Evolutionary conservation across 1,140 invertebrate genomes (phyloP).

Genomic region (Proctacanthus coquilletti): DNA sequence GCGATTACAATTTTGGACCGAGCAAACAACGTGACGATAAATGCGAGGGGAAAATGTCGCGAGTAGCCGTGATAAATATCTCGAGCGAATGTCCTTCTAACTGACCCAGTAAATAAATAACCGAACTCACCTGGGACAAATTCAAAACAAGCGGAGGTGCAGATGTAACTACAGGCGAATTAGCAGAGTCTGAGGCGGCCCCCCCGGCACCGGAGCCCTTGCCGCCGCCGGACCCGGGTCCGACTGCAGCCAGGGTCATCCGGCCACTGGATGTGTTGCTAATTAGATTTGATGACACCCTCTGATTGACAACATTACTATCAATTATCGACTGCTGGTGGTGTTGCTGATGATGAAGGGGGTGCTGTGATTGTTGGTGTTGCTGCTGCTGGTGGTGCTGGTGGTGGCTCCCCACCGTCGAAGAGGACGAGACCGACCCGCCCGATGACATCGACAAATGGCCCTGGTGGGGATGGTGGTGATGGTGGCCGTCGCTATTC

Average conservation of each 20-base stretch:
- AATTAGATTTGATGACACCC: slow-evolving; percentile 6
- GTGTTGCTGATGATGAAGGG: slow-evolving; percentile 4
- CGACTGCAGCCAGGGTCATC: slow-evolving; percentile 15
- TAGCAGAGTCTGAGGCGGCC: slow-evolving; percentile 6
- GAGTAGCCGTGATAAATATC: no score
- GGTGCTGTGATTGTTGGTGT: slow-evolving; percentile 7
- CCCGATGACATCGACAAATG: background rate
- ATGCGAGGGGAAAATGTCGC: no score
- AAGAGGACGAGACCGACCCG: background rate
- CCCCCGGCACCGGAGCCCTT: slow-evolving; percentile 19
- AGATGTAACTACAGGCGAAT: no score
- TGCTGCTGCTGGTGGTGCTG: background rate
- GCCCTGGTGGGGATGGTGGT: slow-evolving; percentile 2
- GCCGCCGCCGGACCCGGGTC: slow-evolving; percentile 7
- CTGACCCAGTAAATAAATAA: no score
- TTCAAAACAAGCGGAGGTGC: slow-evolving; percentile 62
- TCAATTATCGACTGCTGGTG: slow-evolving; percentile 7
- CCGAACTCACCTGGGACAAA: slow-evolving; percentile 38
- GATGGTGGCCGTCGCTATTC: slow-evolving; percentile 15
- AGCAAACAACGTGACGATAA: no score
- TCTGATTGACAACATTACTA: slow-evolving; percentile 8
- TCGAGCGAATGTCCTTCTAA: no score
- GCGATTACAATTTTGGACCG: background rate
- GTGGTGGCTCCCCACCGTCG: background rate
- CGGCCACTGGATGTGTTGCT: slow-evolving; percentile 5